Evolutionary conservation across 2,888 invertebrate species (phyloP), one percentile per base, ranked within the genome.

Genomic region (Cephus nigrinus): DNA sequence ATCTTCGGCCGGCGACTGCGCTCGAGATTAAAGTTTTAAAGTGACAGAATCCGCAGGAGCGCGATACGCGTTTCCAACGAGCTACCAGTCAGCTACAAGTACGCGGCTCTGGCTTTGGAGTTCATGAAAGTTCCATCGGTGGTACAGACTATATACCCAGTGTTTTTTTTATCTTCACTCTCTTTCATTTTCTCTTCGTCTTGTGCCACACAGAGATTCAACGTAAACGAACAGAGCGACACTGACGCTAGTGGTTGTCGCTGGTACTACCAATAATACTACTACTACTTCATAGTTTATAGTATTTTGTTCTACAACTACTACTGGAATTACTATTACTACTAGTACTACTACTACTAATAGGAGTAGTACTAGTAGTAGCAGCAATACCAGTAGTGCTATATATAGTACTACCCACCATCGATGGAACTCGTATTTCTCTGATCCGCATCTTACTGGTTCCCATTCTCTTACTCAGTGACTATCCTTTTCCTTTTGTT

Each of bases 11-110:
- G 80, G 82, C 86, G 86, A 86, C 86, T 85, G 85, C 84, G 85
- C 55, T 84, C 86, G 85, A 84, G 86, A 85, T 86, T 88, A 87
- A 87, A 86, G 85, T 88, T 88, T 88, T 84, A 84, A 87, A 86
- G 85, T 85, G 84, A 83, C 82, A 83, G 23, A 23, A 55, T 23
- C 9, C 81, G 80, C 80, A 81, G 80, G 82, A 81, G 78, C 76
- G 77, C 77, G 78, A 34, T 73, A 78, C 80, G 55, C 55, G 55
- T 55, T 55, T 55, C 5, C 55, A 55, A 55, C 55, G 55, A 55
- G 55, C 55, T 40, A 40, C 40, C 15, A 40, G 74, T 4, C 68
- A 69, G 73, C 34, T 31, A n/a, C 36, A 34, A 55, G 40, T 69
- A 69, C n/a, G 69, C 23, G 69, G 69, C 30, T 75, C 69, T 68